Evolutionary conservation across 2,888 invertebrate genomes (phyloP).

Genomic region (Pyrgus malvae): DNA sequence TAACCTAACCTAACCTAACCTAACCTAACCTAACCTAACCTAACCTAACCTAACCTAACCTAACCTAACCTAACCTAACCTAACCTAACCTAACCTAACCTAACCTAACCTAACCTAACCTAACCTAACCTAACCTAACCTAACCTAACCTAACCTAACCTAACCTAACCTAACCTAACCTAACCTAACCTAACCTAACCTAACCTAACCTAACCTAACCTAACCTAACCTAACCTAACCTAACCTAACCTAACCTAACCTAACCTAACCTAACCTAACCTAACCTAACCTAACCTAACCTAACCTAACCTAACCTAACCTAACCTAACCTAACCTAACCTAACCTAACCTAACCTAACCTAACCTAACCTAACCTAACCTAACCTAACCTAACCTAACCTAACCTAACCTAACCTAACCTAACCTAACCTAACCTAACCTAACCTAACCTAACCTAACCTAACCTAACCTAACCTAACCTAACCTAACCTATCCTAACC

Average conservation of each 20-base stretch:
- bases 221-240: slow-evolving; percentile 32
- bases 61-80: slow-evolving; percentile 27
- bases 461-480: slow-evolving; percentile 34
- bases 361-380: slow-evolving; percentile 32
- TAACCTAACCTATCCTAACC: slow-evolving; percentile 25
- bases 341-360: slow-evolving; percentile 30
- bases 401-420: slow-evolving; percentile 31
- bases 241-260: slow-evolving; percentile 31
- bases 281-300: slow-evolving; percentile 25
- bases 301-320: slow-evolving; percentile 29
- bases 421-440: slow-evolving; percentile 32
- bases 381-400: slow-evolving; percentile 31
- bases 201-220: slow-evolving; percentile 30
- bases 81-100: slow-evolving; percentile 28
- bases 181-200: slow-evolving; percentile 28
- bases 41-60: slow-evolving; percentile 25
- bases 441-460: slow-evolving; percentile 33
- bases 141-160: slow-evolving; percentile 27
- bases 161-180: slow-evolving; percentile 27
- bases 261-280: slow-evolving; percentile 27
- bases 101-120: slow-evolving; percentile 22
- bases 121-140: slow-evolving; percentile 26
- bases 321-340: slow-evolving; percentile 28
- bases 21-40: slow-evolving; percentile 21
- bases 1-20: slow-evolving; percentile 29